Percentiles rank a stretch among this genome's conserved stretches.
phyloP scores from a whole-genome alignment of 2,888 invertebrate genomes.

The Cataglyphis livida region DNA sequence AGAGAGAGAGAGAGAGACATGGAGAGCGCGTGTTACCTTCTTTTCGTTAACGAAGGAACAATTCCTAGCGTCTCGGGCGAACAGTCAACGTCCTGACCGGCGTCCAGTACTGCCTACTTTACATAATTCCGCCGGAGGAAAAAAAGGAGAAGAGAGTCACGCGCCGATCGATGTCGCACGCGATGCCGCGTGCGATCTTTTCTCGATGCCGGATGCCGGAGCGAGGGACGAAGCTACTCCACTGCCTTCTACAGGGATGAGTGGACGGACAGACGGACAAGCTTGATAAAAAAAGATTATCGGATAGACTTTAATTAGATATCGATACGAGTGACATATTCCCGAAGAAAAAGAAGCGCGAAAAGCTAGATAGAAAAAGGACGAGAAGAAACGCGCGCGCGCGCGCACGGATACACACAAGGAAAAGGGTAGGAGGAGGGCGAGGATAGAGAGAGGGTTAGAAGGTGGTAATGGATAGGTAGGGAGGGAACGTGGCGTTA shows the following conservation, averaged over 20 bases:
- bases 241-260: background rate
- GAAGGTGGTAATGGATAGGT: conserved; percentile 17
- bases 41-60: conserved; percentile 24
- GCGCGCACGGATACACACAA: background rate
- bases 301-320: conserved; percentile 61
- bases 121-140: conserved; percentile 32
- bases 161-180: conserved; percentile 42
- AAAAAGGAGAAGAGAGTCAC: conserved; percentile 17
- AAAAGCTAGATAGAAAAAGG: conserved; percentile 18
- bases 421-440: background rate
- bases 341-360: conserved; percentile 31
- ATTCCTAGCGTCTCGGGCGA: conserved; percentile 17
- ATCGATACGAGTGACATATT: conserved; percentile 55
- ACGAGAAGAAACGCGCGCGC: background rate
- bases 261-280: background rate
- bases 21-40: conserved; percentile 32
- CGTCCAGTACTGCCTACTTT: conserved; percentile 38
- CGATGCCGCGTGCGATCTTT: conserved; percentile 36
- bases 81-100: conserved; percentile 39
- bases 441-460: conserved; percentile 11
- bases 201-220: conserved; percentile 21
- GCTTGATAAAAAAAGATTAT: conserved; percentile 44
- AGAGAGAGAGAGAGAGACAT: background rate
- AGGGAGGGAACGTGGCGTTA: conserved; percentile 62
- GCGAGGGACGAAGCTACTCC: background rate